These are phyloP conservation scores for Eidolon helvum DNA, from an alignment of 2,113 vertebrate genomes.

Conservation along the genomic window DNA sequence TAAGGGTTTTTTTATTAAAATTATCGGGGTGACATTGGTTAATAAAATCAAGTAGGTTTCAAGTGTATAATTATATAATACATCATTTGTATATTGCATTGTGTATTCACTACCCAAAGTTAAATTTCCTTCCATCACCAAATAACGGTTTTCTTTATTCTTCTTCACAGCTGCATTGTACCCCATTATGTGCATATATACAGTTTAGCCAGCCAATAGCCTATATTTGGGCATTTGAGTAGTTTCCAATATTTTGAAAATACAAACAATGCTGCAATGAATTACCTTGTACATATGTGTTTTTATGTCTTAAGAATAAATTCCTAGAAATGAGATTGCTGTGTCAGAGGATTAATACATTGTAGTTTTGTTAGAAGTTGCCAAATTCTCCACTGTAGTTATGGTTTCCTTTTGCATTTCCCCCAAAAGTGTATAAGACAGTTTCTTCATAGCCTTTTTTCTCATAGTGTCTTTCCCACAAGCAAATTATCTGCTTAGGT, in stretches of 20 bases:
- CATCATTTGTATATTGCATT: too few species aligned
- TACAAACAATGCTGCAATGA: background rate
- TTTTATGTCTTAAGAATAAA: background rate
- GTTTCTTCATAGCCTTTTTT: background rate
- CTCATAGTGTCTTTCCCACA: slow-evolving; percentile 70
- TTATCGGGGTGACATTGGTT: too few species aligned
- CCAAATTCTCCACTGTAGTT: background rate
- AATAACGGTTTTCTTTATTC: background rate
- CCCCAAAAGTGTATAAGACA: background rate
- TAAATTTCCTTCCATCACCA: too few species aligned
- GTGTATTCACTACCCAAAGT: too few species aligned
- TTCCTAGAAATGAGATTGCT: background rate
- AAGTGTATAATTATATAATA: too few species aligned
- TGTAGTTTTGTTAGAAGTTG: background rate
- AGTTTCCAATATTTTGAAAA: background rate
- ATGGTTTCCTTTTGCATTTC: background rate
- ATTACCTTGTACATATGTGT: background rate
- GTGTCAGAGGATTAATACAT: background rate
- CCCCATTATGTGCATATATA: background rate
- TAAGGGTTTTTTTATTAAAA: background rate
- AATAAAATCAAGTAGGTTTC: too few species aligned
- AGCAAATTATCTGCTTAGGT: slow-evolving; percentile 93
- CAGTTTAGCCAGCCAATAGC: background rate
- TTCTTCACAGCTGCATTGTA: background rate
- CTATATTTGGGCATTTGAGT: background rate